Evolutionary conservation across 2,888 invertebrate genomes (phyloP).

Genomic region (Drosophila demipolita): DNA sequence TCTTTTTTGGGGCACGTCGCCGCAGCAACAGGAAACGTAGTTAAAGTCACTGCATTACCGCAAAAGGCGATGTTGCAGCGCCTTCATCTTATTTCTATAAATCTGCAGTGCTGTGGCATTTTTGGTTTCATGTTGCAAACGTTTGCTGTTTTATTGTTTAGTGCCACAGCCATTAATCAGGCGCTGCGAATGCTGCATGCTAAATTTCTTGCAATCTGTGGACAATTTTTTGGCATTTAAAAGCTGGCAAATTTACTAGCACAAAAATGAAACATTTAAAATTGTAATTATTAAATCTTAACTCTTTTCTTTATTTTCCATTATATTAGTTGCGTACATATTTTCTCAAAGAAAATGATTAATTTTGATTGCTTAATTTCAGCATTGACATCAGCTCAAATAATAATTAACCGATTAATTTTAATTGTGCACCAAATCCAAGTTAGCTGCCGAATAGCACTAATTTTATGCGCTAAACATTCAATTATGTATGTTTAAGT

Average conservation of each 20-base stretch:
- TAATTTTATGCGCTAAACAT: constrained; percentile 55
- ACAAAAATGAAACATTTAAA: background rate
- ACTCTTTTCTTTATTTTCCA: background rate
- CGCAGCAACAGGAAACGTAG: constrained; percentile 60
- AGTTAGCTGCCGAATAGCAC: constrained; percentile 9
- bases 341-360: background rate
- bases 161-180: constrained; percentile 40
- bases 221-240: constrained; percentile 12
- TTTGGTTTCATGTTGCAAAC: constrained; percentile 76
- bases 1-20: constrained; percentile 19
- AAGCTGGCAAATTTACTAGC: background rate
- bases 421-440: constrained; percentile 26
- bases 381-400: constrained; percentile 5
- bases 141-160: constrained; percentile 61
- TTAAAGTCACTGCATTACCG: constrained; percentile 64
- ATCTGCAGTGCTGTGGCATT: constrained; percentile 47
- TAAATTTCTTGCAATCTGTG: constrained; percentile 35
- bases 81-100: constrained; percentile 33
- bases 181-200: constrained; percentile 19
- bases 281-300: background rate
- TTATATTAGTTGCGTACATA: background rate
- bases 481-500: constrained; percentile 52
- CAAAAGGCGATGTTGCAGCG: constrained; percentile 64
- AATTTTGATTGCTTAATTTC: background rate
- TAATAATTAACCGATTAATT: constrained; percentile 10